phyloP scores from a whole-genome alignment of 64 coral and sea anemone species.

The Cladopsammia gracilis region DNA sequence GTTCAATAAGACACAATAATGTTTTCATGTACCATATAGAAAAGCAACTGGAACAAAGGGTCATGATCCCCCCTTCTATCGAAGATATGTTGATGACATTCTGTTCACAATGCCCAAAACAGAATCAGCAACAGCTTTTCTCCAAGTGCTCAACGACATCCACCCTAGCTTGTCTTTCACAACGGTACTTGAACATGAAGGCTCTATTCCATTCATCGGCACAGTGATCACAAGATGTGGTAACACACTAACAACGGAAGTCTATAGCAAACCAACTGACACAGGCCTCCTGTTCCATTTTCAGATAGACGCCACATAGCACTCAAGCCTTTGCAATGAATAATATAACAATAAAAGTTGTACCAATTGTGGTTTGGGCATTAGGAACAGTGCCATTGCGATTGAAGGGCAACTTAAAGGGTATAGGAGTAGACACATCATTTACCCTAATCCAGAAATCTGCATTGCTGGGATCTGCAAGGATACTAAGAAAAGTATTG shows the following conservation, averaged over 20 bases:
- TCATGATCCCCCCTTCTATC: neutral
- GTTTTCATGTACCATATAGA: too few species aligned
- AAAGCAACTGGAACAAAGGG: too few species aligned
- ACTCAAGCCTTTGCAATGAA: too few species aligned
- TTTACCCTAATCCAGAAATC: too few species aligned
- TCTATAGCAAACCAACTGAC: neutral
- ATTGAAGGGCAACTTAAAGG: too few species aligned
- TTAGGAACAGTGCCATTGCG: too few species aligned
- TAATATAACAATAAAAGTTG: too few species aligned
- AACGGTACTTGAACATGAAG: neutral
- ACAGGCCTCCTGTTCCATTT: neutral
- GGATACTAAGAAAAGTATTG: too few species aligned
- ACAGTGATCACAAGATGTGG: neutral
- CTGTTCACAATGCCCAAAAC: neutral
- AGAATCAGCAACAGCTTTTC: neutral
- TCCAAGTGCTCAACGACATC: neutral
- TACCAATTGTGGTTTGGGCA: too few species aligned
- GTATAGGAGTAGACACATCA: too few species aligned
- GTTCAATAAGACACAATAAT: too few species aligned
- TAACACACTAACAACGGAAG: neutral
- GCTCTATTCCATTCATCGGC: neutral
- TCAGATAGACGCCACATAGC: neutral
- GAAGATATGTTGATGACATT: neutral
- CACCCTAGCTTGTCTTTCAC: neutral
- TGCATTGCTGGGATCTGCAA: too few species aligned